Evolutionary conservation across 2,888 invertebrate genomes (phyloP).

Genomic region (Pseudanteris insignis): DNA sequence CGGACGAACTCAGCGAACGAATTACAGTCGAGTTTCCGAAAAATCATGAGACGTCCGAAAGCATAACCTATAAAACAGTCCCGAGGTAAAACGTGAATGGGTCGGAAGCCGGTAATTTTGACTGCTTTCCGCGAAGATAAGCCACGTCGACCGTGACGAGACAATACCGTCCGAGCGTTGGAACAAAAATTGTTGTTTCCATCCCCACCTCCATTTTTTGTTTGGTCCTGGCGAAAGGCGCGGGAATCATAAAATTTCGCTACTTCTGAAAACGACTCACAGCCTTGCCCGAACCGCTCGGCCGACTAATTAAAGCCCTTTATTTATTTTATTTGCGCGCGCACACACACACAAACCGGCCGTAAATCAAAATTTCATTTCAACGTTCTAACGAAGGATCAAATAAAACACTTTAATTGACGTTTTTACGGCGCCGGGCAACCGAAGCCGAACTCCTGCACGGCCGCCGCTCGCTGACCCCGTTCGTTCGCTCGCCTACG

Average conservation of each 20-base stretch:
- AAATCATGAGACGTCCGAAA: no score
- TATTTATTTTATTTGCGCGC: conserved; percentile 64
- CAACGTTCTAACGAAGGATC: conserved; percentile 68
- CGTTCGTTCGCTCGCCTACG: conserved; percentile 47
- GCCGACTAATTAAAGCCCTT: conserved; percentile 64
- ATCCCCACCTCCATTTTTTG: no score
- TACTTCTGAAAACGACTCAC: conserved; percentile 43
- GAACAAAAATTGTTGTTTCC: no score
- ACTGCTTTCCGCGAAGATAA: no score
- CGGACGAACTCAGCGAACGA: no score
- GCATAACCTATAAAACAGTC: no score
- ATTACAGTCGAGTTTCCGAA: no score
- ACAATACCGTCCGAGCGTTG: no score
- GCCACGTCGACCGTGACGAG: not conserved
- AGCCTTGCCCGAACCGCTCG: conserved; percentile 30
- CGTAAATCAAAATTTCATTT: conserved; percentile 68
- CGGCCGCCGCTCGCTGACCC: conserved; percentile 56
- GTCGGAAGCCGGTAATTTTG: no score
- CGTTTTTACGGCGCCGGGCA: conserved; percentile 67
- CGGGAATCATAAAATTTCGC: conserved; percentile 39
- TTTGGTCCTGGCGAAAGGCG: conserved; percentile 12
- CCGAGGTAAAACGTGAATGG: conserved; percentile 7
- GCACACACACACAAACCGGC: conserved; percentile 46
- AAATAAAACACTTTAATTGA: conserved; percentile 68
- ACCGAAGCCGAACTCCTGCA: conserved; percentile 60